Evolutionary conservation across 2,888 invertebrate genomes (phyloP), one percentile per base, ranked within the genome.

Genomic region (Dendrolimus houi): DNA sequence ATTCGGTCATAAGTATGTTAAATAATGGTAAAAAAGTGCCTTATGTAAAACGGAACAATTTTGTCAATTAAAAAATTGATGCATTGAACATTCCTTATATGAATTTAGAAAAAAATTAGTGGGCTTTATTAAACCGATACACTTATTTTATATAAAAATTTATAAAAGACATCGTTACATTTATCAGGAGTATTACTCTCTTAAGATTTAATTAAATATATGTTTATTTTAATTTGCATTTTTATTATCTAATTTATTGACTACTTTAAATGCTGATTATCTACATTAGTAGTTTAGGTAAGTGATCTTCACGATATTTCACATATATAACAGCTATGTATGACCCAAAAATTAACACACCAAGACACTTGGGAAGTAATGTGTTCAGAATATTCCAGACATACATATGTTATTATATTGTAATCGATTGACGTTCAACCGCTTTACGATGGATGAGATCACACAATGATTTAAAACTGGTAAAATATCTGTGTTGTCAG

Each of bases 31-130:
- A 64, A 64, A 66, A 79, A 79, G 88, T 86, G 85, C 85, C 86
- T 86, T 85, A 72, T 72, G 69, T 79, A 61, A 71, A 73, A 77
- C 74, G 85, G 85, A 84, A 80, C 83, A 82, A 62, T 62, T 62
- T 70, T 83, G 75, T 85, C 80, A 81, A 83, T 81, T 81, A 72
- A 59, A 66, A 64, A 75, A 77, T 79, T 79, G 75, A 83, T 80
- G 79, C 79, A 87, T 83, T 83, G 80, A 85, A 88, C 88, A 88
- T 88, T 90, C 88, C 89, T 82, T 81, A 74, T 67, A 65, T 74
- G 29, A 6, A 29, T 29, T 29, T 29, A 29, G 29, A 29, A 29
- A 77, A 74, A 75, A 73, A 72, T 74, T 76, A 70, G 68, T 73
- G 75, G 74, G 76, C 75, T 80, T 79, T 81, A 78, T 69, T 61